Conservation (phyloP, 2,888 invertebrate species). For the Parnassius glacialis region DNA sequence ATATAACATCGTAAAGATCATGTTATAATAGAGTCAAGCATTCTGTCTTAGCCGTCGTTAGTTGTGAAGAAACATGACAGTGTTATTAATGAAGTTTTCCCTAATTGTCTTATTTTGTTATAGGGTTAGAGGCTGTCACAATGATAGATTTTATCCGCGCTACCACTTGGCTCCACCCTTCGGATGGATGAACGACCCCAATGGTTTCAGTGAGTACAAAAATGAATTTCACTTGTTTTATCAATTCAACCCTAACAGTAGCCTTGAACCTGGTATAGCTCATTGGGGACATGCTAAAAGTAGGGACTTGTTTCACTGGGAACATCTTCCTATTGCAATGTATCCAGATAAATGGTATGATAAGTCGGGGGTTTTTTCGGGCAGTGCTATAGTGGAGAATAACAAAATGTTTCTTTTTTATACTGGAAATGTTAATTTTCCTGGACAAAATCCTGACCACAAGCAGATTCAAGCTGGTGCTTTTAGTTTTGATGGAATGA, state of each 20-base stretch:
- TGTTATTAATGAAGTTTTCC: conserved; percentile 27
- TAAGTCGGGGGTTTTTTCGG: conserved; percentile 66
- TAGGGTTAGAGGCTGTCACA: conserved; percentile 34
- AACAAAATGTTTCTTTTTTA: conserved; percentile 58
- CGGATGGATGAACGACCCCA: conserved; percentile 81
- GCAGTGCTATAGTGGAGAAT: conserved; percentile 65
- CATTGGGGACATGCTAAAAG: conserved; percentile 79
- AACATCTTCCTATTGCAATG: conserved; percentile 67
- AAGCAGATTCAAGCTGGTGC: conserved; percentile 59
- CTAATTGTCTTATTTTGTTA: conserved; percentile 38
- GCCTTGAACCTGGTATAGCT: conserved; percentile 54
- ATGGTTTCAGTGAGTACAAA: conserved; percentile 66
- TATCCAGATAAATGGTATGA: conserved; percentile 64
- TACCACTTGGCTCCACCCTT: conserved; percentile 57
- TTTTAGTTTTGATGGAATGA: conserved; percentile 55
- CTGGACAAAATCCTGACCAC: conserved; percentile 47
- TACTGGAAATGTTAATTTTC: conserved; percentile 59
- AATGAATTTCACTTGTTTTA: conserved; percentile 73
- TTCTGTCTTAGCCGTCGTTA: background rate
- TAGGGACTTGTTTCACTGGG: conserved; percentile 69
- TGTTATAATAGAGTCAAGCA: conserved; percentile 29
- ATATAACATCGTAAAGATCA: conserved; percentile 38
- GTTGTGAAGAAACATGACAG: background rate
- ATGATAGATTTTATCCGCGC: conserved; percentile 48
- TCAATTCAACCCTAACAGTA: conserved; percentile 68